A percentile compares a stretch with the other conserved stretches of the same genome.
These are phyloP conservation scores for Scaptomyza hsui DNA, from an alignment of 1,140 invertebrate species.

Conservation along the genomic window DNA sequence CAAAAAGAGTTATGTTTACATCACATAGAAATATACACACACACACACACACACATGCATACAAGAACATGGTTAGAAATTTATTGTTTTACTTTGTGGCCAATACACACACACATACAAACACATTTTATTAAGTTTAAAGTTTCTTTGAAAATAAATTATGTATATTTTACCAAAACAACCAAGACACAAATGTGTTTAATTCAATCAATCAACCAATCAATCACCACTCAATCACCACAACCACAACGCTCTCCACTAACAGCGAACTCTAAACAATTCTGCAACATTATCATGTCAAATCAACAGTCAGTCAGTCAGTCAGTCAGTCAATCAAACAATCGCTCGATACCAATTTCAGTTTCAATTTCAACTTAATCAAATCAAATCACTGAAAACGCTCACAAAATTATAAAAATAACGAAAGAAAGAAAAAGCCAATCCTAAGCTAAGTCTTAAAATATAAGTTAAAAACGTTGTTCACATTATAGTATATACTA, in stretches of 20 bases:
- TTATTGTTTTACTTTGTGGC: slow-evolving; percentile 13
- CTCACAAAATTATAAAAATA: slow-evolving; percentile 48
- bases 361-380: slow-evolving; percentile 32
- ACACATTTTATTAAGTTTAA: slow-evolving; percentile 16
- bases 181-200: slow-evolving; percentile 34
- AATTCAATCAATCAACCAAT: slow-evolving; percentile 46
- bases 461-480: slow-evolving; percentile 71
- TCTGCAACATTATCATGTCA: slow-evolving; percentile 77
- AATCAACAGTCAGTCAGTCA: slow-evolving; percentile 62
- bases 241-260: slow-evolving; percentile 30
- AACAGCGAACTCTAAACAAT: slow-evolving; percentile 52
- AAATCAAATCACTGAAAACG: slow-evolving; percentile 74
- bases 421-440: slow-evolving; percentile 22
- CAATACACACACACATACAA: slow-evolving; percentile 33
- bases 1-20: slow-evolving; percentile 41
- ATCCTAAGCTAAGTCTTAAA: slow-evolving; percentile 65
- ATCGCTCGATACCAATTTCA: slow-evolving; percentile 34
- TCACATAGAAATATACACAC: slow-evolving; percentile 48
- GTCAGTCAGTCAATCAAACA: slow-evolving; percentile 46
- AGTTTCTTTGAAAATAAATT: slow-evolving; percentile 33
- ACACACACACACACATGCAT: slow-evolving; percentile 35
- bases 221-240: slow-evolving; percentile 45
- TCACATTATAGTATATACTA: slow-evolving; percentile 51
- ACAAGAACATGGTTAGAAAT: slow-evolving; percentile 17
- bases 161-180: slow-evolving; percentile 17